A percentile compares a stretch with the other conserved stretches of the same genome.
These are phyloP conservation scores for Trochalopteron elliotii DNA, from an alignment of 2,113 vertebrate genomes.

Conservation along the genomic window DNA sequence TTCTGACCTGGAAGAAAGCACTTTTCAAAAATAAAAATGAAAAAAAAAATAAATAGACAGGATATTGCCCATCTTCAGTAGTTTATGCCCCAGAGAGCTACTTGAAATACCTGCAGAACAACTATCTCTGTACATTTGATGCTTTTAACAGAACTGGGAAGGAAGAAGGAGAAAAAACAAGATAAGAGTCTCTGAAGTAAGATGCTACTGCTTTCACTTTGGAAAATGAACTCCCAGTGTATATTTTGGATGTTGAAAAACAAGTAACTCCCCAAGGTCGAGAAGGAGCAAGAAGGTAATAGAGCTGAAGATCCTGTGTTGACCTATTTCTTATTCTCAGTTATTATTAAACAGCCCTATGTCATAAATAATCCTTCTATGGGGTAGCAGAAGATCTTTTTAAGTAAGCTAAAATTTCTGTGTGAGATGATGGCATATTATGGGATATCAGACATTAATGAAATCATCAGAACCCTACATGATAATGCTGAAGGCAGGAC, in stretches of 20 bases:
- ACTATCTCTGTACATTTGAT: rapidly evolving
- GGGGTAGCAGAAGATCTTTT: not conserved
- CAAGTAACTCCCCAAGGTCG: not conserved
- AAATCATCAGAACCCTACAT: not conserved
- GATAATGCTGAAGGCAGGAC: not conserved
- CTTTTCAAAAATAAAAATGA: not conserved
- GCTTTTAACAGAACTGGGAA: not conserved
- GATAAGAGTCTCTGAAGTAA: not conserved
- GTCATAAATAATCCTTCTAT: not conserved
- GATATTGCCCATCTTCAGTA: not conserved
- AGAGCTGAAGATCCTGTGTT: not conserved
- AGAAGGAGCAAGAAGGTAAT: not conserved
- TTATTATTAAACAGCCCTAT: not conserved
- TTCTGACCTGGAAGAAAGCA: not conserved
- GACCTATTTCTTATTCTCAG: not conserved
- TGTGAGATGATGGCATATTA: not conserved
- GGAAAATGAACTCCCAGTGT: not conserved
- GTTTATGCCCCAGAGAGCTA: not conserved
- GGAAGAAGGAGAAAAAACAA: not conserved
- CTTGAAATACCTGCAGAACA: not conserved
- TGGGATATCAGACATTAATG: not conserved
- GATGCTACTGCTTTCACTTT: not conserved
- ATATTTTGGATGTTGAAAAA: not conserved
- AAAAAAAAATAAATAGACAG: not conserved
- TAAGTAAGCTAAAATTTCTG: not conserved